Conservation (phyloP, 2,888 invertebrate species). For the Synergus itoensis region DNA sequence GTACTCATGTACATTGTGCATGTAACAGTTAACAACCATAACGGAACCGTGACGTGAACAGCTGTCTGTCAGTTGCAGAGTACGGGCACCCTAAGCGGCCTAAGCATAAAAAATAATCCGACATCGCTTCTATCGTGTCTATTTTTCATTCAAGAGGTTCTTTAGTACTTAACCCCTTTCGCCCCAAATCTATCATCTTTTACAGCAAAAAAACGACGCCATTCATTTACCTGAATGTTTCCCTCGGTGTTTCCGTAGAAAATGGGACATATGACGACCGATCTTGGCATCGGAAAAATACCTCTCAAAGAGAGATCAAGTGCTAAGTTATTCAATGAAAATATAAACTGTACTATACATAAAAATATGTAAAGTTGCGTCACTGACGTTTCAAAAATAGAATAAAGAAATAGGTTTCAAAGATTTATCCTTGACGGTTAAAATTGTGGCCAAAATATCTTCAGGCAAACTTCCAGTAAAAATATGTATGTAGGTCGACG, state of each 20-base stretch:
- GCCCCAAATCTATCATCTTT: background rate
- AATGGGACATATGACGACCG: too few species aligned
- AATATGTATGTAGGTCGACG: background rate
- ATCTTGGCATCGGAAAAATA: too few species aligned
- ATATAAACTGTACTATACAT: too few species aligned
- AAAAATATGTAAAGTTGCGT: too few species aligned
- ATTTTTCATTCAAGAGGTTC: background rate
- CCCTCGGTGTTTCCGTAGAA: background rate
- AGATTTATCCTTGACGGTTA: background rate
- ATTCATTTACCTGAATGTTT: background rate
- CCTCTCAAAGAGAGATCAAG: too few species aligned
- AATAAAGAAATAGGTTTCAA: background rate
- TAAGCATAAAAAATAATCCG: background rate
- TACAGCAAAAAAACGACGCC: background rate
- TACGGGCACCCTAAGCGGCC: conserved; percentile 11
- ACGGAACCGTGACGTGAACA: conserved; percentile 49
- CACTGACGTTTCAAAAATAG: background rate
- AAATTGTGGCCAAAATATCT: background rate
- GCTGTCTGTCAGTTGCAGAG: conserved; percentile 63
- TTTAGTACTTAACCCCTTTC: background rate
- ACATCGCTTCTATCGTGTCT: background rate
- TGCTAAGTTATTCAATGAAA: too few species aligned
- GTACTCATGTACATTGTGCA: conserved; percentile 32
- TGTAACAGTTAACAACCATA: conserved; percentile 49
- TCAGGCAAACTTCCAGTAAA: background rate